Conservation (phyloP, 2,888 invertebrate genomes). For the Podotricha telesiphe region DNA sequence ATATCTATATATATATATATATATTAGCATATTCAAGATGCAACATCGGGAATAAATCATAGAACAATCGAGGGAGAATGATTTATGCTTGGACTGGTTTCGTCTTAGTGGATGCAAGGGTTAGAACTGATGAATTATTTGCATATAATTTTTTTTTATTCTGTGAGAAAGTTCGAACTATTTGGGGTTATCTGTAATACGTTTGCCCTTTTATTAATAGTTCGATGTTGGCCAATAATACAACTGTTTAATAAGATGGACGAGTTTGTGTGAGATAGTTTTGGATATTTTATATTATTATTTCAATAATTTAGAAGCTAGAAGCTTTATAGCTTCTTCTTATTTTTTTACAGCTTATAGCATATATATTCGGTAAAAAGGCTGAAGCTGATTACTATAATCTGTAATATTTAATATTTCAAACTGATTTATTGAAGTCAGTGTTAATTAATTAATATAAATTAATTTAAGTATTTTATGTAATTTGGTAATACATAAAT, state of each 20-base stretch:
- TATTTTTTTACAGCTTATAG: background rate
- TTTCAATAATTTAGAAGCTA: background rate
- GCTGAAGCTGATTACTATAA: no score
- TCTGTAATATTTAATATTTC: no score
- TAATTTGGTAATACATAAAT: slow-evolving; percentile 8
- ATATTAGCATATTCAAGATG: slow-evolving; percentile 74
- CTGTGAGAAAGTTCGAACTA: slow-evolving; percentile 63
- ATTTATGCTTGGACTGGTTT: slow-evolving; percentile 65
- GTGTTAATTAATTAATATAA: background rate
- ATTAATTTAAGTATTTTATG: background rate
- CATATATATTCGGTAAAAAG: no score
- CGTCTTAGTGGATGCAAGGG: slow-evolving; percentile 54
- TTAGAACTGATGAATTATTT: slow-evolving; percentile 71
- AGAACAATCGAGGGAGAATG: slow-evolving; percentile 75
- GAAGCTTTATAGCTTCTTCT: no score
- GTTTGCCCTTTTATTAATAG: slow-evolving; percentile 29
- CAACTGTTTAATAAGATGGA: slow-evolving; percentile 3
- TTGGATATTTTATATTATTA: slow-evolving; percentile 13
- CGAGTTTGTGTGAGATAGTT: slow-evolving; percentile 17
- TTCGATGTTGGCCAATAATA: slow-evolving; percentile 23
- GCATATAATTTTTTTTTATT: slow-evolving; percentile 68
- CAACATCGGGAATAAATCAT: slow-evolving; percentile 72
- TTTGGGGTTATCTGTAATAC: slow-evolving; percentile 27
- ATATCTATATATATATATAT: slow-evolving; percentile 46
- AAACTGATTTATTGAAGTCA: background rate